phyloP scores from a whole-genome alignment of 2,797 vertebrate species.

The Semaprochilodus insignis region DNA sequence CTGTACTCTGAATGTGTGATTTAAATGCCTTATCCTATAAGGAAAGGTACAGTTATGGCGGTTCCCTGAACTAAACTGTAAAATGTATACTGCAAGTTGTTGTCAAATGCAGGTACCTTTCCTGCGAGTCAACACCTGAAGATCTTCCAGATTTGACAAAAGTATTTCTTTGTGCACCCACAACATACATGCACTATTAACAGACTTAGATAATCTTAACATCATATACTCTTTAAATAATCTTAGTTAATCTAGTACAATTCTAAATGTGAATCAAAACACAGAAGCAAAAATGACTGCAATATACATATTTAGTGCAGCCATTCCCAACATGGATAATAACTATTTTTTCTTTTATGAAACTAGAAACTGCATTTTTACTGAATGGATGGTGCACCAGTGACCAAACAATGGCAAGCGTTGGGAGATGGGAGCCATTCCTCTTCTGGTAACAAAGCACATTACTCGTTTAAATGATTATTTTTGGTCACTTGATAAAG shows the following conservation, averaged over 20 bases:
- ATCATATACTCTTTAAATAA: no score
- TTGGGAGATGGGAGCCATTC: no score
- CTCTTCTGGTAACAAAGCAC: no score
- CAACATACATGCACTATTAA: background rate
- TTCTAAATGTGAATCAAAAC: background rate
- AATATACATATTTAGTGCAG: no score
- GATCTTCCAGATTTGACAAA: background rate
- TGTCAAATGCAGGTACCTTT: background rate
- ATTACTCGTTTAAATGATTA: no score
- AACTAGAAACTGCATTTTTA: background rate
- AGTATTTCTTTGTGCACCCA: background rate
- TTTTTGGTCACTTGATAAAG: no score
- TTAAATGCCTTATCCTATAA: background rate
- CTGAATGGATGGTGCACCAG: no score
- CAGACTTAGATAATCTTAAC: background rate
- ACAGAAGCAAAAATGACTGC: background rate
- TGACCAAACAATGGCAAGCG: no score
- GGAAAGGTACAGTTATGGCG: background rate
- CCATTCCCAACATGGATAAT: background rate
- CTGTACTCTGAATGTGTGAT: background rate
- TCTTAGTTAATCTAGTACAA: no score
- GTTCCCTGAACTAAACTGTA: no score
- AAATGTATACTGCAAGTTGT: background rate
- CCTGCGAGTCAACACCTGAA: background rate
- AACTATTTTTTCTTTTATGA: background rate